phyloP scores from a whole-genome alignment of 1,140 invertebrate genomes.

The Hirudo medicinalis region DNA sequence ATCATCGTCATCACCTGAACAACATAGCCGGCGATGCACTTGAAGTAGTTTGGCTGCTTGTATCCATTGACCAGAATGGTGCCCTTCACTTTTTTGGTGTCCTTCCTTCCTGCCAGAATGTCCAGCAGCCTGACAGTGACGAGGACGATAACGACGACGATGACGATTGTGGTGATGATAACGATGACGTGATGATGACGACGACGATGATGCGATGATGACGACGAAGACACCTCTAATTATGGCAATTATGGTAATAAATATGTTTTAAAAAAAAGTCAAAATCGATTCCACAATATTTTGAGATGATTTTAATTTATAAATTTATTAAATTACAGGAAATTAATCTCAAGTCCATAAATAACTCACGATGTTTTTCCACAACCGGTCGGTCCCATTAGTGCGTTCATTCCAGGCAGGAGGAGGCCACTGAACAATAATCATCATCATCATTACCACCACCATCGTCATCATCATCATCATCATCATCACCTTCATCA shows the following conservation, averaged over 20 bases:
- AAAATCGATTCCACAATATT: too few species aligned
- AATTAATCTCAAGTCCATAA: neutral
- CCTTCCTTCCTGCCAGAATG: slow-evolving; percentile 38
- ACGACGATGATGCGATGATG: too few species aligned
- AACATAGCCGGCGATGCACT: slow-evolving; percentile 41
- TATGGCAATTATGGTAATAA: too few species aligned
- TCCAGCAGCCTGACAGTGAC: slow-evolving; percentile 34
- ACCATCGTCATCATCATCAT: neutral
- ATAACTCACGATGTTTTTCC: slow-evolving; percentile 40
- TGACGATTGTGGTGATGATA: neutral
- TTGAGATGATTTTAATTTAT: too few species aligned
- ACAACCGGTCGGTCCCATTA: slow-evolving; percentile 40
- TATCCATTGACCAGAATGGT: slow-evolving; percentile 36
- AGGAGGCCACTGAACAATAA: slow-evolving; percentile 37
- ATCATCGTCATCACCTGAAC: slow-evolving; percentile 33
- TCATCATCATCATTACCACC: too few species aligned
- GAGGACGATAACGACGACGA: neutral
- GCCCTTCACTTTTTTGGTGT: slow-evolving; percentile 32
- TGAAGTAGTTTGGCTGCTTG: slow-evolving; percentile 38
- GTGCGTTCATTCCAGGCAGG: slow-evolving; percentile 40
- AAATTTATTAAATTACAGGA: too few species aligned
- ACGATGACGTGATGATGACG: neutral
- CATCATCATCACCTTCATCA: too few species aligned
- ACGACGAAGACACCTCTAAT: too few species aligned
- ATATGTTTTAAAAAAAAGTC: too few species aligned